These are phyloP conservation scores for Allobates femoralis DNA, from an alignment of 2,797 vertebrate species.

Conservation along the genomic window DNA sequence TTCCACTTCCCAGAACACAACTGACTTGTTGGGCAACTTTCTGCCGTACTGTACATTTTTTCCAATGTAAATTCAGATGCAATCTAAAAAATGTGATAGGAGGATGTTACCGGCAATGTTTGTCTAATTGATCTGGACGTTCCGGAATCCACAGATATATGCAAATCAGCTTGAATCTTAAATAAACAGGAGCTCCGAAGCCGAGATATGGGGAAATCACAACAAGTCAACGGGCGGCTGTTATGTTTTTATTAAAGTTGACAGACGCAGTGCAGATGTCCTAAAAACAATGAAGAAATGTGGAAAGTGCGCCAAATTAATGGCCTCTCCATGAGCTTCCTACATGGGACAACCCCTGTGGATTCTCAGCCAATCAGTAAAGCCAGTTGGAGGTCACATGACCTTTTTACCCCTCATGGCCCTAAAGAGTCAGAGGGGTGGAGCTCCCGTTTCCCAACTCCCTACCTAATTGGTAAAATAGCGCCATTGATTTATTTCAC, in stretches of 20 bases:
- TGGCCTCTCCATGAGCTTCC: not conserved
- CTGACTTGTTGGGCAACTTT: conserved; percentile 53
- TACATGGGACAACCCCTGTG: no score
- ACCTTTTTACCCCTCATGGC: not conserved
- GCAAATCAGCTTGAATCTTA: conserved; percentile 15
- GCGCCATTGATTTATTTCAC: no score
- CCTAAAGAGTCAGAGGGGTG: not conserved
- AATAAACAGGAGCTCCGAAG: not conserved
- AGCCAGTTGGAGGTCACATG: not conserved
- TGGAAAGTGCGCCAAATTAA: not conserved
- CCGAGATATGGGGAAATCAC: not conserved
- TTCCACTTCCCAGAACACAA: conserved; percentile 42
- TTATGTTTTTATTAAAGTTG: not conserved
- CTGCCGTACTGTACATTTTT: not conserved
- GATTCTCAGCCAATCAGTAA: not conserved
- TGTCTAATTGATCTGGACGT: conserved; percentile 1
- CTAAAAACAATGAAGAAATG: not conserved
- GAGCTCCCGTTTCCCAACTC: not conserved
- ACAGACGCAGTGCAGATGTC: not conserved
- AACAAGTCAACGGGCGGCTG: not conserved
- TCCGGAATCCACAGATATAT: conserved; percentile 28
- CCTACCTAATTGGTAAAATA: no score
- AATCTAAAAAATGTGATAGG: conserved; percentile 5
- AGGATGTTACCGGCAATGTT: conserved; percentile 44
- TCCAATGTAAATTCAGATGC: conserved; percentile 31